Conservation (phyloP, 2,888 invertebrate genomes). For the Pterostichus madidus region DNA sequence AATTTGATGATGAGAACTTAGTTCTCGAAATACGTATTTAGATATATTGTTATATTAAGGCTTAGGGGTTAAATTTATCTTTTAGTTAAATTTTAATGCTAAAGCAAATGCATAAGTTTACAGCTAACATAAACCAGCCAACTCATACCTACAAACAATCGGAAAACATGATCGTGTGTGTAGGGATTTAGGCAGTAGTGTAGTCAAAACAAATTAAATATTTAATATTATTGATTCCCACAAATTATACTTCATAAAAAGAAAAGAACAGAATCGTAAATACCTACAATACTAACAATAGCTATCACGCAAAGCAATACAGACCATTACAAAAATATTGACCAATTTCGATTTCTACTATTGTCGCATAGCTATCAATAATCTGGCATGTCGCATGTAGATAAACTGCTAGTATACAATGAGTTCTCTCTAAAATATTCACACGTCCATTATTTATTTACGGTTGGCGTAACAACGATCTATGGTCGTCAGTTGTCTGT, state of each 20-base stretch:
- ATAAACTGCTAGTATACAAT: neutral
- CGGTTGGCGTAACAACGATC: constrained; percentile 9
- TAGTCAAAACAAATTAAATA: too few relatives aligned
- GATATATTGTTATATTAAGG: too few relatives aligned
- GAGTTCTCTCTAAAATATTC: constrained; percentile 15
- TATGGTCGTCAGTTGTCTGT: constrained; percentile 3
- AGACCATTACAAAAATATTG: constrained; percentile 18
- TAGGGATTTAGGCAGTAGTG: too few relatives aligned
- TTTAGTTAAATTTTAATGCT: too few relatives aligned
- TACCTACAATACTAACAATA: neutral
- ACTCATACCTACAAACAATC: too few relatives aligned
- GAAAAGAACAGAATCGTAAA: too few relatives aligned
- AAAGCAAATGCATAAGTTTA: too few relatives aligned
- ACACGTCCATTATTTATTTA: constrained; percentile 29
- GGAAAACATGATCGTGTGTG: too few relatives aligned
- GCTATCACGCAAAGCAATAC: constrained; percentile 5
- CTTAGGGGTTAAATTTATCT: too few relatives aligned
- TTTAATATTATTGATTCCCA: neutral
- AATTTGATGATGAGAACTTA: too few relatives aligned
- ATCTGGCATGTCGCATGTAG: neutral
- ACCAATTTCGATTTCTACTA: neutral
- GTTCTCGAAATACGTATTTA: too few relatives aligned
- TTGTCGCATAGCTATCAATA: neutral
- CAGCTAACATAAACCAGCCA: too few relatives aligned
- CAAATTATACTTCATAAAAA: constrained; percentile 8